Percentiles rank a stretch among this genome's conserved stretches.
These are phyloP conservation scores for Lasius fuliginosus DNA, from an alignment of 2,888 invertebrate genomes.

Conservation along the genomic window DNA sequence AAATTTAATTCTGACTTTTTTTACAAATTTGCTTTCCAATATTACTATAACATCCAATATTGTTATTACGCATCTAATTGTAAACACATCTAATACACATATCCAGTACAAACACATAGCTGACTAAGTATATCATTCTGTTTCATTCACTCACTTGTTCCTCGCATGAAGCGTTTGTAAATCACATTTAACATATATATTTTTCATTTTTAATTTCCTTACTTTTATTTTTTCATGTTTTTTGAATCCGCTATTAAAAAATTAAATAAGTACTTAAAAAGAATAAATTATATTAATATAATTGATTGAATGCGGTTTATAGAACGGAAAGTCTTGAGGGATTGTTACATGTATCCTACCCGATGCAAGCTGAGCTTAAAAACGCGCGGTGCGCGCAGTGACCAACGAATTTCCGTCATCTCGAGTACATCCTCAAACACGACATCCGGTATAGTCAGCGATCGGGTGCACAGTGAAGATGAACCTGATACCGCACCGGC, in stretches of 20 bases:
- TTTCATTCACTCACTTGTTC: too few species aligned
- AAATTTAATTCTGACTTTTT: too few species aligned
- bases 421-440: conserved; percentile 98
- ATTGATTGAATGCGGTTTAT: conserved; percentile 74
- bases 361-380: conserved; percentile 88
- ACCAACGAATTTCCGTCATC: conserved; percentile 96
- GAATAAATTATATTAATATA: conserved; percentile 61
- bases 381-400: conserved; percentile 89
- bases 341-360: conserved; percentile 92
- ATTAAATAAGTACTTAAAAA: conserved; percentile 61
- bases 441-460: conserved; percentile 98
- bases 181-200: background rate
- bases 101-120: too few species aligned
- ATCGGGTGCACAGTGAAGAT: conserved; percentile 97
- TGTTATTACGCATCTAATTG: too few species aligned
- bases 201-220: background rate
- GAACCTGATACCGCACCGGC: conserved; percentile 97
- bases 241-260: background rate
- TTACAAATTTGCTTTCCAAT: too few species aligned
- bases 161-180: too few species aligned
- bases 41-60: too few species aligned
- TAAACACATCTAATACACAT: too few species aligned
- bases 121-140: too few species aligned
- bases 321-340: conserved; percentile 89
- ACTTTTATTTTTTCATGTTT: background rate